phyloP scores from a whole-genome alignment of 2,797 vertebrate species.

The Cossypha niveicapilla region DNA sequence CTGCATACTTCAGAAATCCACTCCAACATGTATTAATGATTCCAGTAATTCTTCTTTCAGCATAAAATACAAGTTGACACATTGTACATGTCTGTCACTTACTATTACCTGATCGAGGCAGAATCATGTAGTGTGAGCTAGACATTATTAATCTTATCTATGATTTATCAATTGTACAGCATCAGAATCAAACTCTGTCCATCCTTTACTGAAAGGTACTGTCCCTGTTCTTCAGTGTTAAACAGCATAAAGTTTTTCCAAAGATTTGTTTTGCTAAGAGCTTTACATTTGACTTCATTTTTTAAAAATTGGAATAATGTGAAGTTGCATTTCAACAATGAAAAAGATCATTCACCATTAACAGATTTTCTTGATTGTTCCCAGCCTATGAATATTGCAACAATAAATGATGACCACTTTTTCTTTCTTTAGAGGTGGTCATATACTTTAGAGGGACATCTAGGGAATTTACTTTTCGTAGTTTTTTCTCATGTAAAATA shows the following conservation, averaged over 20 bases:
- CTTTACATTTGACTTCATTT: neutral
- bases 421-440: neutral
- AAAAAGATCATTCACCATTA: neutral
- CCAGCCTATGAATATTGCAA: neutral
- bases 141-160: neutral
- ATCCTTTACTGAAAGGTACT: neutral
- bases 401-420: neutral
- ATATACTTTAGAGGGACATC: neutral
- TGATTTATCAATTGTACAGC: neutral
- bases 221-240: neutral
- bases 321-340: neutral
- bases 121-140: neutral
- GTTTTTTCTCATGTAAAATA: neutral
- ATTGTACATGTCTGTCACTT: neutral
- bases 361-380: neutral
- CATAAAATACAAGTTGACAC: neutral
- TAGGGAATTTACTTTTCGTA: neutral
- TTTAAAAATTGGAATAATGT: rapidly evolving
- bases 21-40: neutral
- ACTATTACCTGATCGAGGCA: neutral
- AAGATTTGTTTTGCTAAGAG: neutral
- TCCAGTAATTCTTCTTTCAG: neutral
- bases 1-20: neutral
- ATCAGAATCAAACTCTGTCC: neutral
- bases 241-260: neutral